Percentiles rank a stretch among this genome's conserved stretches.
These are phyloP conservation scores for Melitaea cinxia DNA, from an alignment of 1,140 invertebrate species.

Conservation along the genomic window DNA sequence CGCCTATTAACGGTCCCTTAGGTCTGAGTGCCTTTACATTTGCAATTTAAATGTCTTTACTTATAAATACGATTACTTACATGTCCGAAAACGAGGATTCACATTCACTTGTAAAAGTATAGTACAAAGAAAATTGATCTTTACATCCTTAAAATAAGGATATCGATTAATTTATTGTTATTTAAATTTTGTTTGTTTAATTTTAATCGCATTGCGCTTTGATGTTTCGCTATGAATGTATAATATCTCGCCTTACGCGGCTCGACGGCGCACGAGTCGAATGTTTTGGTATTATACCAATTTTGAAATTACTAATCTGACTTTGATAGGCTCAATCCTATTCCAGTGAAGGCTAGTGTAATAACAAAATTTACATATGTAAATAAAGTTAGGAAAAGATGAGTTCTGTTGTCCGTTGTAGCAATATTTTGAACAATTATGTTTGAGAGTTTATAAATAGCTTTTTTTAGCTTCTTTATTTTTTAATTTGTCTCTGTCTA, in stretches of 20 bases:
- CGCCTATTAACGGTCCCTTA: conserved; percentile 46
- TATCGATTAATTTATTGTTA: background rate
- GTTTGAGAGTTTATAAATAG: too few relatives aligned
- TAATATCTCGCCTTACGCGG: conserved; percentile 1
- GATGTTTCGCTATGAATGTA: conserved; percentile 35
- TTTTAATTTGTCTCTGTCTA: too few relatives aligned
- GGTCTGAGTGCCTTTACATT: conserved; percentile 51
- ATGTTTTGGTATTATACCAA: background rate
- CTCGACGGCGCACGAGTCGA: background rate
- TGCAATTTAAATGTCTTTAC: conserved; percentile 65
- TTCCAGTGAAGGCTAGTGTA: background rate
- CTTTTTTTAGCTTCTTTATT: too few relatives aligned
- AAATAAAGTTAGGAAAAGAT: too few relatives aligned
- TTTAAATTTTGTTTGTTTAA: background rate
- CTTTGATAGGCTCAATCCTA: background rate
- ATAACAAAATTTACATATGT: background rate
- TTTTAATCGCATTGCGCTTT: conserved; percentile 17
- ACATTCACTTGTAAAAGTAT: background rate
- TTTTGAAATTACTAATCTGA: background rate
- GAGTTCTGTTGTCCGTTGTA: too few relatives aligned
- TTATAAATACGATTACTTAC: conserved; percentile 33
- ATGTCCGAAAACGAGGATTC: conserved; percentile 20
- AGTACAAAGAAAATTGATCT: background rate
- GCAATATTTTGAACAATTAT: too few relatives aligned
- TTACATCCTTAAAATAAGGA: background rate